Conservation (phyloP, 2,888 invertebrate species). For the Encarsia formosa region DNA sequence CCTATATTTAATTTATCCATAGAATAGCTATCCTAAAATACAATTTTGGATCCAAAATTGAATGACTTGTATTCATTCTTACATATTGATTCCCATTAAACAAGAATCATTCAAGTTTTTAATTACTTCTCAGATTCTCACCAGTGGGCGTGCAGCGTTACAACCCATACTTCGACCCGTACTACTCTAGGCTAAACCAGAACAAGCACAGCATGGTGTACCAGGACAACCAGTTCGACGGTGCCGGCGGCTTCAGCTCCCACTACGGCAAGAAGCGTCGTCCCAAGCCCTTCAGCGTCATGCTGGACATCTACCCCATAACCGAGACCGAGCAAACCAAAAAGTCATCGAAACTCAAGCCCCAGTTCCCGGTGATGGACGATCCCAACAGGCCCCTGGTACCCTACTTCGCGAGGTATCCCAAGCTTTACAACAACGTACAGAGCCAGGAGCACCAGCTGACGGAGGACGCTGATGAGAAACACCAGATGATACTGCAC, state of each 20-base stretch:
- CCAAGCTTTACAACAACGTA: constrained; percentile 32
- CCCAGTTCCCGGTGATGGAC: constrained; percentile 33
- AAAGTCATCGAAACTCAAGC: constrained; percentile 24
- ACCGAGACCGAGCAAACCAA: constrained; percentile 45
- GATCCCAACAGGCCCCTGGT: constrained; percentile 36
- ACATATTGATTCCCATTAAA: no score
- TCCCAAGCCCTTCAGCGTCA: constrained; percentile 60
- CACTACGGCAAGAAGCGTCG: constrained; percentile 37
- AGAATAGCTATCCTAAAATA: no score
- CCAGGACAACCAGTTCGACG: constrained; percentile 37
- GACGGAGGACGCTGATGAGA: constrained; percentile 45
- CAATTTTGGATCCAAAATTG: no score
- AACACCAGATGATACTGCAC: constrained; percentile 63
- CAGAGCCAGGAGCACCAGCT: constrained; percentile 29
- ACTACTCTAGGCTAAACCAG: constrained; percentile 35
- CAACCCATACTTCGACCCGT: constrained; percentile 38
- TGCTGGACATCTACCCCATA: constrained; percentile 63
- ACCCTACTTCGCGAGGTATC: constrained; percentile 31
- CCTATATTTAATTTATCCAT: no score
- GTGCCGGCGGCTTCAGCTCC: constrained; percentile 23
- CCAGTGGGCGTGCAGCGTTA: constrained; percentile 42
- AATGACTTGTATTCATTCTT: no score
- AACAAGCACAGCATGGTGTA: constrained; percentile 27
- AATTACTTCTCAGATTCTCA: constrained; percentile 40
- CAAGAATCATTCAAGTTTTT: no score